Evolutionary conservation across 2,888 invertebrate genomes (phyloP).

Genomic region (Lucinisca nassula): DNA sequence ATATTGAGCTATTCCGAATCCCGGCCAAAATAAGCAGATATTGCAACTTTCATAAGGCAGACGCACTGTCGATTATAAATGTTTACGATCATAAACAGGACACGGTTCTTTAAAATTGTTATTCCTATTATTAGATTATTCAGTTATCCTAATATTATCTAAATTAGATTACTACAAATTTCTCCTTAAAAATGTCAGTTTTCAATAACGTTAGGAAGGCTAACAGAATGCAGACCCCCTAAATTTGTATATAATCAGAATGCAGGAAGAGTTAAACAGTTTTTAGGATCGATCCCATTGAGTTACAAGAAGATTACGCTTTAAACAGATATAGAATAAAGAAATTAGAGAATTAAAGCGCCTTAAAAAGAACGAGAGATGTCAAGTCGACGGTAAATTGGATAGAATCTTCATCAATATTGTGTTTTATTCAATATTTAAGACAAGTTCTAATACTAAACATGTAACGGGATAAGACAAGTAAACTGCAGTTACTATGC

Average conservation of each 20-base stretch:
- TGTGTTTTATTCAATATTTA: background rate
- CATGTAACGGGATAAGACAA: background rate
- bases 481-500: too few relatives aligned
- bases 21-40: too few relatives aligned
- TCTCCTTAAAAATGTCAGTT: conserved; percentile 73
- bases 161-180: conserved; percentile 72
- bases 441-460: background rate
- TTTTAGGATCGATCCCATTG: conserved; percentile 15
- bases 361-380: conserved; percentile 1
- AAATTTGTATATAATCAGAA: conserved; percentile 67
- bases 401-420: conserved; percentile 13
- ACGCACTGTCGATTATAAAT: conserved; percentile 5
- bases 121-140: conserved; percentile 68
- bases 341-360: conserved; percentile 9
- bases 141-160: conserved; percentile 70
- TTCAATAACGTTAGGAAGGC: conserved; percentile 57
- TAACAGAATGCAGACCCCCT: conserved; percentile 66
- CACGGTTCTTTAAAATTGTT: conserved; percentile 26
- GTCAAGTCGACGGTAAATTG: background rate
- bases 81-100: conserved; percentile 11
- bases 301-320: background rate
- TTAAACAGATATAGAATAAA: conserved; percentile 19
- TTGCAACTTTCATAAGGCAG: background rate
- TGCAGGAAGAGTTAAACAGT: conserved; percentile 20
- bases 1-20: too few relatives aligned